Percentiles rank a stretch among this genome's conserved stretches.
phyloP scores from a whole-genome alignment of 53 echinoderm and acorn worm genomes.

The Glandiceps talaboti region DNA sequence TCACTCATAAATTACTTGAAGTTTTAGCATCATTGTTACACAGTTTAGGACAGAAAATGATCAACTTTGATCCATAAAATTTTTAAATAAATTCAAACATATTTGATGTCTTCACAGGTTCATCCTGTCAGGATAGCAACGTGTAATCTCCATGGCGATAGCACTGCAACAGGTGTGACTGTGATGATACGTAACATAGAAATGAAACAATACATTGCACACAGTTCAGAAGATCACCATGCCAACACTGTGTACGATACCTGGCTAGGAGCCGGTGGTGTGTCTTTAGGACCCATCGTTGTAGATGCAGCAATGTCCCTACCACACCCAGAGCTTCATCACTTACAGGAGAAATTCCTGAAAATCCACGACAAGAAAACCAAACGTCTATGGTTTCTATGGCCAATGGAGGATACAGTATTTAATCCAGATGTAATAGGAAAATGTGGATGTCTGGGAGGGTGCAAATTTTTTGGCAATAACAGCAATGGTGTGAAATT shows the following conservation, averaged over 20 bases:
- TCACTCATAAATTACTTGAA: too few relatives aligned
- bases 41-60: too few relatives aligned
- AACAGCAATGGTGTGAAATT: background rate
- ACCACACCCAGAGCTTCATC: conserved; percentile 26
- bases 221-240: background rate
- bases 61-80: too few relatives aligned
- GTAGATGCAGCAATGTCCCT: conserved; percentile 64
- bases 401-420: conserved; percentile 32
- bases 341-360: conserved; percentile 72
- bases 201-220: conserved; percentile 52
- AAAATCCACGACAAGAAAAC: conserved; percentile 55
- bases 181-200: conserved; percentile 51
- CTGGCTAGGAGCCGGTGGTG: conserved; percentile 68
- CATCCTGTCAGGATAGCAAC: conserved; percentile 56
- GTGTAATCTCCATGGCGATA: conserved; percentile 87
- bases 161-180: conserved; percentile 61
- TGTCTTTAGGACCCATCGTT: conserved; percentile 56
- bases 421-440: conserved; percentile 3
- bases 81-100: too few relatives aligned
- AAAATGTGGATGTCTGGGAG: conserved; percentile 88
- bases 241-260: conserved; percentile 8
- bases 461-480: conserved; percentile 70
- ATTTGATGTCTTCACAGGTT: too few relatives aligned
- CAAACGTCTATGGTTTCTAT: conserved; percentile 83
- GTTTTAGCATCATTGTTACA: too few relatives aligned